These are phyloP conservation scores for Corvus cornix DNA, from an alignment of 2,113 vertebrate species.

Conservation along the genomic window DNA sequence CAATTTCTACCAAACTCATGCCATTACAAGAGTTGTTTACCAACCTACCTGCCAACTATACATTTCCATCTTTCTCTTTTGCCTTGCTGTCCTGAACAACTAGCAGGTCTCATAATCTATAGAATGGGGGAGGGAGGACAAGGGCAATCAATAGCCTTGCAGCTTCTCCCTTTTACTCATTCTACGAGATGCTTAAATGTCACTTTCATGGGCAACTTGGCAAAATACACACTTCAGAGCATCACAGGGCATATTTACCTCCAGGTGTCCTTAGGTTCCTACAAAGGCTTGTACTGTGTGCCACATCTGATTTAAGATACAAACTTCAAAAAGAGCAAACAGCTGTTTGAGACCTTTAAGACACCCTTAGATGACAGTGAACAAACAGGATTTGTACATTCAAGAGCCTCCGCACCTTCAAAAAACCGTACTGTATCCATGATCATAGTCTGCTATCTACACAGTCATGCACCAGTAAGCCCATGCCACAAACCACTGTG, in stretches of 20 bases:
- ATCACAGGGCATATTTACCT: neutral
- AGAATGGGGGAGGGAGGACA: accelerated
- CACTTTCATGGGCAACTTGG: neutral
- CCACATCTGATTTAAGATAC: neutral
- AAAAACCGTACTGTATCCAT: neutral
- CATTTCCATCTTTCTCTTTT: neutral
- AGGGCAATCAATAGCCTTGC: neutral
- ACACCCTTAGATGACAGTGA: neutral
- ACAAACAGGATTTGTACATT: neutral
- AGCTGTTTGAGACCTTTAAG: neutral
- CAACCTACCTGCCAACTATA: neutral
- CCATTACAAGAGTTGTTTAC: neutral
- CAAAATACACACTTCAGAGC: neutral
- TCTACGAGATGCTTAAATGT: neutral
- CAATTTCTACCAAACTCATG: neutral
- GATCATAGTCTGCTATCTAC: neutral
- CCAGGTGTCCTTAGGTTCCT: neutral
- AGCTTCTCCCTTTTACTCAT: neutral
- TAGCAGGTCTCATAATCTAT: neutral
- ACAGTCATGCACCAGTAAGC: neutral
- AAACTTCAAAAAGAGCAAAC: neutral
- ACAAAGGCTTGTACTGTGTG: neutral
- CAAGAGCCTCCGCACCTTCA: neutral
- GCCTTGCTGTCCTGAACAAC: neutral
- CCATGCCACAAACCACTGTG: neutral